Percentiles rank a stretch among this genome's conserved stretches.
Conservation (phyloP, 2,797 vertebrate species). For the Lerista edwardsae region DNA sequence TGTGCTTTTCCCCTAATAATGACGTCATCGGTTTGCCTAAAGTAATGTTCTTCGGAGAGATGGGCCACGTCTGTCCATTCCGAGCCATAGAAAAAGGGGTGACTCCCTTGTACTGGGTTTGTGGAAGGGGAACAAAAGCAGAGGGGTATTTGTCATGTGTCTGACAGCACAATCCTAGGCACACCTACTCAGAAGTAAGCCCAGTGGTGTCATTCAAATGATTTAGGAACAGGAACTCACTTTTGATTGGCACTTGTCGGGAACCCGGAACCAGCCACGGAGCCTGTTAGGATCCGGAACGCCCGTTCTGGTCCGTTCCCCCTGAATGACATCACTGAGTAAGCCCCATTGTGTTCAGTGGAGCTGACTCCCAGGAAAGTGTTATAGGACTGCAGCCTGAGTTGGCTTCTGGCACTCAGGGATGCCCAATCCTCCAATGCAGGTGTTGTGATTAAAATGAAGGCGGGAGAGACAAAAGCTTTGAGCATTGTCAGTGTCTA, state of each 20-base stretch:
- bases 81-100: conserved; percentile 16
- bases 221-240: too few relatives aligned
- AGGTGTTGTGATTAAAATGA: background rate
- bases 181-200: too few relatives aligned
- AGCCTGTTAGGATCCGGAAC: too few relatives aligned
- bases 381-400: too few relatives aligned
- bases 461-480: background rate
- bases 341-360: too few relatives aligned
- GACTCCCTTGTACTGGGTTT: background rate
- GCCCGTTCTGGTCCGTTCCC: too few relatives aligned
- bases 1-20: background rate
- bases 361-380: too few relatives aligned
- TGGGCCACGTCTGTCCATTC: background rate
- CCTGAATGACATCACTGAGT: too few relatives aligned
- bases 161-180: too few relatives aligned
- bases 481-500: background rate
- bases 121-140: background rate
- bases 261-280: too few relatives aligned
- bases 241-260: too few relatives aligned
- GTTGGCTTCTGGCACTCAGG: background rate
- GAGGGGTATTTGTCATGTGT: background rate
- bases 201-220: too few relatives aligned
- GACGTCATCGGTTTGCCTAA: conserved; percentile 18
- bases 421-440: background rate
- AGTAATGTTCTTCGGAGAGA: conserved; percentile 2